These are phyloP conservation scores for Drosophila ezoana DNA, from an alignment of 2,888 invertebrate genomes.

Conservation along the genomic window DNA sequence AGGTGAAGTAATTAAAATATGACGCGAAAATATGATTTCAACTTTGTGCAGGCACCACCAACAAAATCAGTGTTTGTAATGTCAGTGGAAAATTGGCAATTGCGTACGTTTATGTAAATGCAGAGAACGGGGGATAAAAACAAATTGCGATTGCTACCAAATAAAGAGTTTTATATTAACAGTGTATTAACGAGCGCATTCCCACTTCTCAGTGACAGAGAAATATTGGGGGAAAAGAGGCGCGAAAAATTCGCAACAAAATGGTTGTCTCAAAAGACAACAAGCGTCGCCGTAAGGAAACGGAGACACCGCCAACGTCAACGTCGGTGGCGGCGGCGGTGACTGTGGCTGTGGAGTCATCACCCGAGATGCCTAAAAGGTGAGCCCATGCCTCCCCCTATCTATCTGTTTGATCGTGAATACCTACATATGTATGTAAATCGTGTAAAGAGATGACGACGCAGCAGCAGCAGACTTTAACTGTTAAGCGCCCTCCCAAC, in stretches of 20 bases:
- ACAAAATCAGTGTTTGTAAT: constrained; percentile 79
- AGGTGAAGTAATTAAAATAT: constrained; percentile 67
- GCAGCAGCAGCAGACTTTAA: constrained; percentile 20
- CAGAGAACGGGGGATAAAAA: constrained; percentile 47
- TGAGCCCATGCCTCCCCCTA: constrained; percentile 58
- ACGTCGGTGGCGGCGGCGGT: constrained; percentile 62
- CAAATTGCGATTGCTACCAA: constrained; percentile 53
- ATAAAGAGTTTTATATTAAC: constrained; percentile 33
- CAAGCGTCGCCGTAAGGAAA: constrained; percentile 84
- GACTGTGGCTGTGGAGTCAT: constrained; percentile 81
- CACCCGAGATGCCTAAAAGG: constrained; percentile 85
- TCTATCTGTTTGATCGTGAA: constrained; percentile 42
- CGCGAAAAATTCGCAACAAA: constrained; percentile 78
- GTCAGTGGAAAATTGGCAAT: constrained; percentile 73
- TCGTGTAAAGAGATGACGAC: constrained; percentile 55
- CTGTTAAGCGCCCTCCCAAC: constrained; percentile 19
- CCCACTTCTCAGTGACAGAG: constrained; percentile 27
- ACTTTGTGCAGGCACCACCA: constrained; percentile 73
- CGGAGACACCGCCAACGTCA: constrained; percentile 78
- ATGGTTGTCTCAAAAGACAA: constrained; percentile 85
- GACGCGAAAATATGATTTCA: constrained; percentile 77
- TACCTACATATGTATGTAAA: constrained; percentile 33
- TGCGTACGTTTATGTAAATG: constrained; percentile 66
- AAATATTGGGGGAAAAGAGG: constrained; percentile 70
- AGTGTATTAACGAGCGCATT: constrained; percentile 36